These are phyloP conservation scores for Drosophila rubida DNA, from an alignment of 2,888 invertebrate genomes.

Conservation along the genomic window DNA sequence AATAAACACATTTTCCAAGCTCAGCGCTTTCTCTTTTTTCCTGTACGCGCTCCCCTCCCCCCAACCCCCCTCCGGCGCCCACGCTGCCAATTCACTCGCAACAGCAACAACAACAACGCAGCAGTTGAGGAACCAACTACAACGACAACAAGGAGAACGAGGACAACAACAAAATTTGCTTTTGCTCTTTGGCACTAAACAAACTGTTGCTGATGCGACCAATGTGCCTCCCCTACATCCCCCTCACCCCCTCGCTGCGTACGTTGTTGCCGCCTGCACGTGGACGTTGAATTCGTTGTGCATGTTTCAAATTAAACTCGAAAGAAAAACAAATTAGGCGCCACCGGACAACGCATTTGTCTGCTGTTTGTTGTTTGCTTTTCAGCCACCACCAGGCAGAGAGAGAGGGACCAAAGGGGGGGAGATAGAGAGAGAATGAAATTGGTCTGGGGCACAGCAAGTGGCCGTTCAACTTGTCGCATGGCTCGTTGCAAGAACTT, in stretches of 20 bases:
- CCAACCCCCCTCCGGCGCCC: neutral
- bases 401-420: neutral
- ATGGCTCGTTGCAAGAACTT: constrained; percentile 52
- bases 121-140: no score
- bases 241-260: neutral
- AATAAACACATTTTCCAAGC: constrained; percentile 76
- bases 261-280: constrained; percentile 22
- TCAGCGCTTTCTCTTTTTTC: constrained; percentile 41
- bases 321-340: constrained; percentile 78
- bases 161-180: constrained; percentile 55
- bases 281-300: constrained; percentile 28
- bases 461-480: constrained; percentile 54
- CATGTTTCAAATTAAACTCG: constrained; percentile 76
- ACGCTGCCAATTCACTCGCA: constrained; percentile 4
- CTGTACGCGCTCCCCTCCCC: neutral
- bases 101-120: no score
- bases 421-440: neutral
- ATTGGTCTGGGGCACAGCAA: constrained; percentile 19
- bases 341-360: constrained; percentile 74
- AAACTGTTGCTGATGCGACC: constrained; percentile 66
- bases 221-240: neutral
- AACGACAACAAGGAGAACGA: neutral
- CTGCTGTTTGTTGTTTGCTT: constrained; percentile 62
- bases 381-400: neutral
- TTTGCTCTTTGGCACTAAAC: constrained; percentile 62